A percentile compares a stretch with the other conserved stretches of the same genome.
Evolutionary conservation across 2,888 invertebrate species (phyloP).

Genomic region (Luperina nickerlii): DNA sequence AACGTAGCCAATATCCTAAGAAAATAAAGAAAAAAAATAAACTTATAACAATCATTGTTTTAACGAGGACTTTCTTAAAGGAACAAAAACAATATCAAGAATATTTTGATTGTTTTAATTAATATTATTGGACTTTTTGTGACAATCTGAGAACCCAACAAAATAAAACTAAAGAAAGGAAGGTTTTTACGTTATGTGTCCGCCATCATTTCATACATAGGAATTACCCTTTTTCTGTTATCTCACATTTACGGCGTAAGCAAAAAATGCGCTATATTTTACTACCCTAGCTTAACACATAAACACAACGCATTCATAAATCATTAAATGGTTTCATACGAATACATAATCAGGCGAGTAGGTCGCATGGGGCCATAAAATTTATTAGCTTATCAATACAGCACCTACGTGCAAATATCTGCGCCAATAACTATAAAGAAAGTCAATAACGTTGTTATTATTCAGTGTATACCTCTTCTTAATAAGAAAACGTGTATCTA

Average conservation of each 20-base stretch:
- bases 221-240: conserved; percentile 50
- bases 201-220: conserved; percentile 42
- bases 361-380: conserved; percentile 50
- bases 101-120: conserved; percentile 9
- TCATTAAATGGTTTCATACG: conserved; percentile 56
- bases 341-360: conserved; percentile 45
- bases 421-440: conserved; percentile 65
- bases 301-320: conserved; percentile 60
- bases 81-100: not conserved
- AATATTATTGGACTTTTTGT: not conserved
- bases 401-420: conserved; percentile 63
- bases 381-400: conserved; percentile 62
- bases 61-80: not conserved
- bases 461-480: conserved; percentile 83
- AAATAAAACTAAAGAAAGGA: conserved; percentile 35
- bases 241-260: conserved; percentile 55
- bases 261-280: conserved; percentile 56
- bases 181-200: conserved; percentile 29
- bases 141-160: conserved; percentile 14
- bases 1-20: not conserved
- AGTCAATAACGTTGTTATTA: conserved; percentile 82
- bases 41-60: not conserved
- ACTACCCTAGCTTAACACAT: conserved; percentile 54
- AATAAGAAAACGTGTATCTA: conserved; percentile 89
- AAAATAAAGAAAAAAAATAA: conserved; percentile 14